These are phyloP conservation scores for Labeo rohita DNA, from an alignment of 2,113 vertebrate species.

Conservation along the genomic window DNA sequence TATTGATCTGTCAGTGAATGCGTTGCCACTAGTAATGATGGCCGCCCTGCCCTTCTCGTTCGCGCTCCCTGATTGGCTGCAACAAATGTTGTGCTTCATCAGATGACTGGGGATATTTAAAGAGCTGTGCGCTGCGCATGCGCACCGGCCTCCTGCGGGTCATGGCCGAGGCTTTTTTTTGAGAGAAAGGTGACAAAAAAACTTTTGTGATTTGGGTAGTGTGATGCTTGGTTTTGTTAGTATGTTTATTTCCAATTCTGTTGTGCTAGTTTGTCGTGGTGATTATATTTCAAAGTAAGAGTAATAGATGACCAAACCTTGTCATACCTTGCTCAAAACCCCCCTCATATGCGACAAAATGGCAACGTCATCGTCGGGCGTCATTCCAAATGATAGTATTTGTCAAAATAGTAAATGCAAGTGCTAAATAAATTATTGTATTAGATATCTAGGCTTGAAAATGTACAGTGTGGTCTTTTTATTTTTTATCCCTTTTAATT, in stretches of 20 bases:
- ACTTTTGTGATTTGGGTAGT: background rate
- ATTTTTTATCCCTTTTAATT: background rate
- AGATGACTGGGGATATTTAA: conserved; percentile 81
- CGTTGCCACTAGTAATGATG: conserved; percentile 47
- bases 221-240: background rate
- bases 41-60: conserved; percentile 51
- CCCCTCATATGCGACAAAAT: conserved; percentile 69
- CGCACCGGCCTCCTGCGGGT: conserved; percentile 69
- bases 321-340: background rate
- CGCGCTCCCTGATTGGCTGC: conserved; percentile 66
- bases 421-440: background rate
- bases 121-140: conserved; percentile 72
- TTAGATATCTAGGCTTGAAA: background rate
- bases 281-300: background rate
- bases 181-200: conserved; percentile 67
- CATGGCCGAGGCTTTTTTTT: conserved; percentile 57
- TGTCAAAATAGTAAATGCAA: background rate
- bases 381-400: conserved; percentile 31
- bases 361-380: conserved; percentile 38
- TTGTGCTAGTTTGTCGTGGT: background rate
- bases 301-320: background rate
- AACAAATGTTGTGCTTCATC: conserved; percentile 76
- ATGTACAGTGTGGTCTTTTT: background rate
- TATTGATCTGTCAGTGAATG: conserved; percentile 55
- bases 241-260: background rate